Base-by-base conservation (phyloP, 2,797 vertebrate genomes). In the Sebastes itinus region DNA sequence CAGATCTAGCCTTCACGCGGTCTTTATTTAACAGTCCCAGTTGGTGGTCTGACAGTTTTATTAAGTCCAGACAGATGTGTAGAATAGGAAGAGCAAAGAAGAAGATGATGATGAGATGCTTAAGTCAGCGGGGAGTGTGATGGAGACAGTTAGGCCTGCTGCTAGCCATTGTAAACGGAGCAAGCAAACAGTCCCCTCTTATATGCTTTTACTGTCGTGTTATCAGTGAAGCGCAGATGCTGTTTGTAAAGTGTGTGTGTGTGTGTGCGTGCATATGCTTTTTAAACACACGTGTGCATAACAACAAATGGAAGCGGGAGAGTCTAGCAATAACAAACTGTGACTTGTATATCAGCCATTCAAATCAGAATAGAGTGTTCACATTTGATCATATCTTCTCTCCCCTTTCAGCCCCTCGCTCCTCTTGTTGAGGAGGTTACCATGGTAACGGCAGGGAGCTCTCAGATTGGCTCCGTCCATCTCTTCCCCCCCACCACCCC, bases 391-490 rank as follows among this genome's bases (percentile, higher is more conserved):
- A 83, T 86, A 89, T 85, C 89, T 72, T 23, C 55, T 42, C 54
- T 42, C 35, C 28, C 60, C 32, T 61, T 71, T 78, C 72, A 56
- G 63, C 77, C 66, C 80, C 78, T 68, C 62, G 23, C 86, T 79
- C 75, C 83, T 91, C 92, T 93, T 94, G 94, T 94, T 94, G 89
- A 93, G 77, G 68, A 38, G 92, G 92, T 96, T 92, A 60, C 93
- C 91, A 81, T 93, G 92, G 95, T 70, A 95, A 96, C 95, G 73
- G 78, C 89, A 84, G 88, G 70, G 61, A 58, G 89, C 83, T 69
- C 86, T 89, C 90, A 86, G 88, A 91, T 90, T 91, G 90, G 90
- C 90, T 86, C 83, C 73, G 71, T 87, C 88, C 83, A 25, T 86
- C 84, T 85, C 73, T 81, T 78, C 81, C 77, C 75, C 46, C 6